These are phyloP conservation scores for Sphenopsis melanotis DNA, from an alignment of 2,797 vertebrate species.

Conservation along the genomic window DNA sequence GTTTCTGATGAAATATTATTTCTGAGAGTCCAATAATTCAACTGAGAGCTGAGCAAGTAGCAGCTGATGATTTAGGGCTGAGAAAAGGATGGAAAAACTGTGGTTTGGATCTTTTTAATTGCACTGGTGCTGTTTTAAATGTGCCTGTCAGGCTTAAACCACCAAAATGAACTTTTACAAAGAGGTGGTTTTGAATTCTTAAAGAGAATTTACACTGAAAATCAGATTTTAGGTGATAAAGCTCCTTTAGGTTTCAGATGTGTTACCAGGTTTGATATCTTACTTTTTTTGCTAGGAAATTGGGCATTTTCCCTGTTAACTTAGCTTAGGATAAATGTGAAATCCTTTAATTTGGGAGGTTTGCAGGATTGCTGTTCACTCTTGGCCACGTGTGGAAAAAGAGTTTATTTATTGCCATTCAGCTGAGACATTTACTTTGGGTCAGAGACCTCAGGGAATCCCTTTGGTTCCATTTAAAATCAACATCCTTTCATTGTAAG, in stretches of 20 bases:
- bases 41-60: not conserved
- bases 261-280: not conserved
- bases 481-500: not conserved
- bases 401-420: not conserved
- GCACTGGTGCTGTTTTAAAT: not conserved
- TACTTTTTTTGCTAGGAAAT: not conserved
- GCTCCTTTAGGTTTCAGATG: not conserved
- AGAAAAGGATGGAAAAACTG: not conserved
- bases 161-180: not conserved
- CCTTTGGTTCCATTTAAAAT: not conserved
- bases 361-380: not conserved
- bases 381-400: not conserved
- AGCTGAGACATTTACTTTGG: not conserved
- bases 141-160: not conserved
- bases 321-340: not conserved
- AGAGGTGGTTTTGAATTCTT: not conserved
- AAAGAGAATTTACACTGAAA: not conserved
- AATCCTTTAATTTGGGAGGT: not conserved
- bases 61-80: not conserved
- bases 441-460: not conserved
- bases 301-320: not conserved
- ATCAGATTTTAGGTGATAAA: not conserved
- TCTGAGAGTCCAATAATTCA: not conserved
- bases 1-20: constrained; percentile 1
- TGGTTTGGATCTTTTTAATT: not conserved